Evolutionary conservation across 1,140 invertebrate genomes (phyloP), one percentile per base, ranked within the genome.

Genomic region (Lanistes nyassanus): DNA sequence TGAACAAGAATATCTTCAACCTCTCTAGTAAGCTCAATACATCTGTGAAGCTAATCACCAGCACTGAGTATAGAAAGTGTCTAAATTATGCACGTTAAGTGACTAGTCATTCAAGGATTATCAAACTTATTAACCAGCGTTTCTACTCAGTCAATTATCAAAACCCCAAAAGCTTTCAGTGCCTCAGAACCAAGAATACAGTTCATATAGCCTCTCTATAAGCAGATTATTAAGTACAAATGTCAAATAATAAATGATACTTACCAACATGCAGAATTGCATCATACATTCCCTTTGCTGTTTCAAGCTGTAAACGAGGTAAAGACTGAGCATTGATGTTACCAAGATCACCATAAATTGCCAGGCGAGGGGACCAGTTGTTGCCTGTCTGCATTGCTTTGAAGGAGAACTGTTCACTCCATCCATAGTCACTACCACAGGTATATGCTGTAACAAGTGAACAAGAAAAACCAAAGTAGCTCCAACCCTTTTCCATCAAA

Each of bases 311-410:
- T 0, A 79, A 55, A 65, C 93, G 90, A 0, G 92, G 91, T 58
- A 97, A 89, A 11, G 95, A 95, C 66, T 89, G 85, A 36, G 94
- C 95, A 91, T 97, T 97, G 80, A 93, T 93, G 89, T 94, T 96
- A 1, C 96, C 96, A 93, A 97, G 93, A 88, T 97, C 96, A 0
- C 96, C 96, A 85, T 93, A 97, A 76, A 98, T 93, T 26, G 94
- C 95, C 51, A 97, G 89, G 9, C 92, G 89, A 0, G 96, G 94
- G 60, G 92, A 91, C 95, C 96, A 97, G 34, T 92, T 81, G 11
- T 16, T 65, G n/a, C 81, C 78, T n/a, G 23, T 29, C 55, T 64
- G 69, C 81, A 82, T 79, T 4, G 82, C 76, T 4, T 53, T 76
- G 62, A 82, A 83, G n/a, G 53, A 69, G 60, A 77, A 79, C 0